Base-by-base conservation (phyloP, 1,140 invertebrate species). In the Varroa destructor region DNA sequence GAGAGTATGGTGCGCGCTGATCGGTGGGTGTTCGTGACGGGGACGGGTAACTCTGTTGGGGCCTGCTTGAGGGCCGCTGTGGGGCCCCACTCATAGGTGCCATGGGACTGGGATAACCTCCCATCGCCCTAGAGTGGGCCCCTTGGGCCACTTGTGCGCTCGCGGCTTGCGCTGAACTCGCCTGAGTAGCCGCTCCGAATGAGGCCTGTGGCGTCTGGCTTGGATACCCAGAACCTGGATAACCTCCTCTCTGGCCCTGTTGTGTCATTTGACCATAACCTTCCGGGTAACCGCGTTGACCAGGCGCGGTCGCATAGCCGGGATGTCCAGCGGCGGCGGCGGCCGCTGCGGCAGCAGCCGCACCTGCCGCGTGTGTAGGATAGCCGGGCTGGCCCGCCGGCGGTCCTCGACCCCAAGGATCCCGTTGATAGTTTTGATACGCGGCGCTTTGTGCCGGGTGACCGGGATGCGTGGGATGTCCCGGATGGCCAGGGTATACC, bases 81-180 rank as follows among this genome's bases (percentile, higher is more conserved):
- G 61, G 61, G 61, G 61, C 46, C 61, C 40, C 61, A 67, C 61
- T 67, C 61, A 67, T 67, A 67, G 61, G 61, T 67, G 61, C 61
- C 61, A 67, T 67, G 46, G 61, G 61, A 40, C 46, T 67, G 12
- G 61, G 61, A 40, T 67, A 67, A 43, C 14, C 61, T 40, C 61
- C 61, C 61, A 67, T 67, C 61, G 61, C 40, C 61, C 61, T 67
- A 67, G 61, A 67, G 61, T 67, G 61, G 46, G 40, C 61, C 40
- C 61, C 61, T 46, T 67, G 61, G 61, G 40, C 46, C 40, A 67
- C 61, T 67, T 67, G 61, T n/a, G 46, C 46, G 46, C 46, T 51
- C 3, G 46, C 46, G 46, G 46, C 46, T 67, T 67, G 61, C 12
- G 61, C 61, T 67, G 12, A 12, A 43, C 1, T 46, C 12, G 61